Evolutionary conservation across 2,888 invertebrate species (phyloP).

Genomic region (Dascillus cervinus): DNA sequence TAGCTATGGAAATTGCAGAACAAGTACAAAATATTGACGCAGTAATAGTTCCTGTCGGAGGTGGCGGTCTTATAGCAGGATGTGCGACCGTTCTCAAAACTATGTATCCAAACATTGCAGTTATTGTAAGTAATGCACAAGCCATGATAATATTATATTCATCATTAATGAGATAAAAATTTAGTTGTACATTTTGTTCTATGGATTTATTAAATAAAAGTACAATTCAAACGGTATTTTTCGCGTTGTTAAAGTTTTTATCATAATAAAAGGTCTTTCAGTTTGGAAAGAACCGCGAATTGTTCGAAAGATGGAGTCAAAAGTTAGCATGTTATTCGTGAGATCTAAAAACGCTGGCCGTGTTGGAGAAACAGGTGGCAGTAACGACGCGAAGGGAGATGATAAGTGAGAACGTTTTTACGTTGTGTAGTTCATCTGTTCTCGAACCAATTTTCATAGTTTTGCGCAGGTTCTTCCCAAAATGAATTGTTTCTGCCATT

Average conservation of each 20-base stretch:
- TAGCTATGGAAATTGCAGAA: constrained; percentile 82
- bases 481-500: too few relatives aligned
- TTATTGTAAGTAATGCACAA: constrained; percentile 51
- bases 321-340: too few relatives aligned
- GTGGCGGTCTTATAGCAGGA: constrained; percentile 82
- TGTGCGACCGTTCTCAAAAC: constrained; percentile 78
- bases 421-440: too few relatives aligned
- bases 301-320: too few relatives aligned
- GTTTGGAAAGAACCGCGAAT: not conserved
- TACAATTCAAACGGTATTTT: not conserved
- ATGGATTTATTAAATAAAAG: constrained; percentile 1
- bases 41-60: constrained; percentile 80
- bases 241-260: not conserved
- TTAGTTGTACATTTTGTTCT: too few relatives aligned
- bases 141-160: not conserved
- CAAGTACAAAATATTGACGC: constrained; percentile 80
- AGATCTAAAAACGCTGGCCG: too few relatives aligned
- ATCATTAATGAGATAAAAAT: too few relatives aligned
- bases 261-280: not conserved
- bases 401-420: too few relatives aligned
- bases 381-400: too few relatives aligned
- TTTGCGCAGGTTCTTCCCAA: too few relatives aligned
- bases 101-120: constrained; percentile 65
- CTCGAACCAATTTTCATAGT: too few relatives aligned
- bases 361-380: too few relatives aligned